These are phyloP conservation scores for Micromys minutus DNA, from an alignment of 2,113 vertebrate genomes.

Conservation along the genomic window DNA sequence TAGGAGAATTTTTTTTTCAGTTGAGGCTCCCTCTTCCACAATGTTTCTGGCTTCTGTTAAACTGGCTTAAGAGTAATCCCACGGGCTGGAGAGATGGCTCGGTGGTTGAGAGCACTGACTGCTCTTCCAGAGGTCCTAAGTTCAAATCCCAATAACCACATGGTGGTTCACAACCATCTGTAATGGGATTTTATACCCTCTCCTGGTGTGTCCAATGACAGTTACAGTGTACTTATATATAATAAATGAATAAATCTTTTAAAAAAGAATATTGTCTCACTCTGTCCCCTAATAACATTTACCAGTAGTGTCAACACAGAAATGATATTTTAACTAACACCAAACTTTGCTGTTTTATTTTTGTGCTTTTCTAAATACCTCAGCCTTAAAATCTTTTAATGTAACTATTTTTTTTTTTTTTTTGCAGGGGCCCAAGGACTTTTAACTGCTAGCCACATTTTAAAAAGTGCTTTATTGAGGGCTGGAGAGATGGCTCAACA, in stretches of 20 bases:
- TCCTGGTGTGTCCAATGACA: too few relatives aligned
- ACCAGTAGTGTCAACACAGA: background rate
- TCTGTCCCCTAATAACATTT: background rate
- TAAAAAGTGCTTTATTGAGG: background rate
- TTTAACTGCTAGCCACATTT: background rate
- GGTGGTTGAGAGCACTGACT: too few relatives aligned
- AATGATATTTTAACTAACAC: background rate
- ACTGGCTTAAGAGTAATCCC: background rate
- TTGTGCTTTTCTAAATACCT: background rate
- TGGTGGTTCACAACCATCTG: too few relatives aligned
- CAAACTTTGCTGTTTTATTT: background rate
- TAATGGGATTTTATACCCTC: too few relatives aligned
- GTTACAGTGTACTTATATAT: too few relatives aligned
- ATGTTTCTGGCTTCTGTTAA: background rate
- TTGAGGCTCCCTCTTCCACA: background rate
- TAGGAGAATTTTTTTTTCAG: background rate
- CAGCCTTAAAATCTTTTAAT: background rate
- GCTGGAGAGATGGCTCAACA: background rate
- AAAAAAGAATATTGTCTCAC: background rate
- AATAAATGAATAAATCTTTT: too few relatives aligned
- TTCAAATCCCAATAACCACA: too few relatives aligned
- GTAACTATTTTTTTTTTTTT: background rate
- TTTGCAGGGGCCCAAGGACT: background rate
- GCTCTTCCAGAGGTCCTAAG: too few relatives aligned
- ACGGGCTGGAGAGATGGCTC: too few relatives aligned